Base-by-base conservation (phyloP, 1,140 invertebrate genomes). In the Lineus longissimus region DNA sequence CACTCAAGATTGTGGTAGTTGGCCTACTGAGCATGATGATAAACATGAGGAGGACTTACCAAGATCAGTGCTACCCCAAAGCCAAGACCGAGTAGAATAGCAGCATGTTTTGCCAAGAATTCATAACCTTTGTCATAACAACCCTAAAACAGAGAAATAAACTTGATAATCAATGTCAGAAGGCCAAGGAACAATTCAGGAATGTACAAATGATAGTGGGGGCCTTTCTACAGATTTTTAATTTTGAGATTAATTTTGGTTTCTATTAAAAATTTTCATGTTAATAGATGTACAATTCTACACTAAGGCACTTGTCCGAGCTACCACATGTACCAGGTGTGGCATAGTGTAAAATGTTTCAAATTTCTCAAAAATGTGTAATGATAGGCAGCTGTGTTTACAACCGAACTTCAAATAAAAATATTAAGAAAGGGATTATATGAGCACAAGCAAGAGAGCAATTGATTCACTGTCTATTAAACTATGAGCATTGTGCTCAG, bases 21-120 rank as follows among this genome's bases (percentile, higher is more conserved):
- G 33, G 4, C 33, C 33, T 4, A 36, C 33, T 36, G 33, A 36
- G 4, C 15, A 4, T 15, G 6, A 36, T 36, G 6, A 7, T 4
- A 36, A 36, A 7, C 33, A 36, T 36, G 6, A 36, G 33, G 4
- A n/a, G 6, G 19, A 51, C 47, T 9, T 51, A 51, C 47, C 47
- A 51, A 27, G n/a, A n/a, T 23, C 4, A 51, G n/a, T 7, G 47
- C n/a, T 4, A 51, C 19, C 9, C 19, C 47, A n/a, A 51, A 23
- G 25, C 47, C 47, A 51, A 51, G 47, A 23, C 47, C 47, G 6
- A 51, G 47, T 27, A 51, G n/a, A 51, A 51, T 51, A 51, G 47
- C n/a, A 19, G 47, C n/a, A 51, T 51, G 47, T 4, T n/a, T 27
- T 9, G n/a, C 25, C 47, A 51, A 27, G 47, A 51, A 51, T 51